Evolutionary conservation across 2,113 vertebrate genomes (phyloP).

Genomic region (Seriola rivoliana): DNA sequence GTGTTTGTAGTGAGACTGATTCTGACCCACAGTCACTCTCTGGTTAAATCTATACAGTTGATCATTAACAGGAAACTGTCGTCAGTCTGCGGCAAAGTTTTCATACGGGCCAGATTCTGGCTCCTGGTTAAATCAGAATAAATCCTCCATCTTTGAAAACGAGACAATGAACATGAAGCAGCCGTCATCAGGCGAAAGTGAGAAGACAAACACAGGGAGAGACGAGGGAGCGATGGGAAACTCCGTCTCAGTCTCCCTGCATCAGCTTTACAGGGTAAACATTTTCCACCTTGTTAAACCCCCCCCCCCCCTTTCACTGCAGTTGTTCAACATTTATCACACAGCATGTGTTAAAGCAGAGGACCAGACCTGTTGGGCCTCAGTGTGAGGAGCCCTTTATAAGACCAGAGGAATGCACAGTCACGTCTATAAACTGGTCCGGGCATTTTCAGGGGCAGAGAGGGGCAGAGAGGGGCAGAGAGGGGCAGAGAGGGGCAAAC

Average conservation of each 20-base stretch:
- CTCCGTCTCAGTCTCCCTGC: conserved; percentile 14
- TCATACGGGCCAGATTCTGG: not conserved
- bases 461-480: too few relatives aligned
- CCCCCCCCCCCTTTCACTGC: conserved; percentile 29
- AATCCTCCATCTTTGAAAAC: not conserved
- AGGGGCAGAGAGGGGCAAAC: not conserved
- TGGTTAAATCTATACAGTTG: conserved; percentile 18
- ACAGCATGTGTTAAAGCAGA: conserved; percentile 32
- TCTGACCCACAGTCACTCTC: conserved; percentile 31
- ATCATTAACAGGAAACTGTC: conserved; percentile 62
- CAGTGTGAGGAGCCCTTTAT: conserved; percentile 48
- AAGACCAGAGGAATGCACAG: conserved; percentile 63
- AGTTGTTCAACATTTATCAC: conserved; percentile 59
- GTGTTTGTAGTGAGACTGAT: not conserved
- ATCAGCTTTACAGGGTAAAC: conserved; percentile 46
- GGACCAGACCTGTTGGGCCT: conserved; percentile 40
- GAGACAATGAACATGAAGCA: not conserved
- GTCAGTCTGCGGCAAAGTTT: conserved; percentile 33
- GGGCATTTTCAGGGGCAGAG: conserved; percentile 54
- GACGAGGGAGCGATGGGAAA: conserved; percentile 12
- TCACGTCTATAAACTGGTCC: conserved; percentile 60
- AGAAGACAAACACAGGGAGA: conserved; percentile 14
- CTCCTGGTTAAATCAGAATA: conserved; percentile 23
- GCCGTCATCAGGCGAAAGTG: conserved; percentile 9
- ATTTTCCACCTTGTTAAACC: conserved; percentile 73